Evolutionary conservation across 2,113 vertebrate species (phyloP), one percentile per base, ranked within the genome.

Genomic region (Theristicus caerulescens): DNA sequence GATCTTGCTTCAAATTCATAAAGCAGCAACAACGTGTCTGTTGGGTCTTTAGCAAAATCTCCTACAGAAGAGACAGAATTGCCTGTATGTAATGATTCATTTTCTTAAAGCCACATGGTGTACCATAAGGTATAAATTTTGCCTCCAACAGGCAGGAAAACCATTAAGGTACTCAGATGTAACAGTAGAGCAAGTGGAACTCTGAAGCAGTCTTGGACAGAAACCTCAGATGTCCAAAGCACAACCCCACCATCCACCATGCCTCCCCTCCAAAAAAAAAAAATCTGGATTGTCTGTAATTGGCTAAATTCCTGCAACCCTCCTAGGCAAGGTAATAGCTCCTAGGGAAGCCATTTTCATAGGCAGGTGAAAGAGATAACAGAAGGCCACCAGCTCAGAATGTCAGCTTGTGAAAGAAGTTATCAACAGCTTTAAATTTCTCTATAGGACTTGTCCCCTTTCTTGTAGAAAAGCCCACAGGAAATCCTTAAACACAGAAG

Each of bases 1-100:
- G 98, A 98, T 87, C 98, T 98, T 74, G 98, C 98, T 97, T 99
- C 99, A 98, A 99, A 99, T 84, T 99, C 99, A 87, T 99, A 99
- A 71, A 99, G 97, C 67, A 99, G 97, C 95, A 99, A 97, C 80
- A 99, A 86, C 0, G 97, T 98, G 51, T 99, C 99, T 86, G 98
- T 99, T 20, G 97, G 98, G 94, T 99, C 99, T 94, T 90, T 93
- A 49, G 94, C 88, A 95, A 98, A 98, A 81, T 98, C 98, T 86
- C 98, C 99, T 99, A 29, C 64, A 93, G 86, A 67, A 96, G 42
- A 93, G 44, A 92, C 7, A 73, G 46, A 67, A 79, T 3, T 66
- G 10, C 19, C 42, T 93, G 34, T 20, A 38, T 11, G 16, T 18
- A 82, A 79, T 38, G 34, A 54, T 17, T 52, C 19, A 27, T 47